Percentiles rank a stretch among this genome's conserved stretches.
phyloP scores from a whole-genome alignment of 2,113 vertebrate genomes.

The Caranx ignobilis region DNA sequence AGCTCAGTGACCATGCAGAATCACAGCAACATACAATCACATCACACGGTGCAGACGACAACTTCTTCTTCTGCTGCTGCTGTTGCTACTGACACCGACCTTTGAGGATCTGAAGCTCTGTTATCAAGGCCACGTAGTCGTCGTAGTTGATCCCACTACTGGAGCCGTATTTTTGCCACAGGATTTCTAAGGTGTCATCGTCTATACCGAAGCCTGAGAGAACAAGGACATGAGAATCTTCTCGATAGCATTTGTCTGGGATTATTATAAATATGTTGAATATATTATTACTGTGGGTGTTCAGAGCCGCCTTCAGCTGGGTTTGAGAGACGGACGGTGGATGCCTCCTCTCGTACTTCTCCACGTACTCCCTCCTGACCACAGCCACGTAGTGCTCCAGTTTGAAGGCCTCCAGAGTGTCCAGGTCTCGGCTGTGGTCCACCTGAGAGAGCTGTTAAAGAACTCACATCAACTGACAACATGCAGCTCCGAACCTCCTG shows the following conservation, averaged over 20 bases:
- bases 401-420: conserved; percentile 64
- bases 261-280: too few relatives aligned
- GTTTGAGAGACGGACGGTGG: conserved; percentile 42
- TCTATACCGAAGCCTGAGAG: conserved; percentile 62
- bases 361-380: conserved; percentile 68
- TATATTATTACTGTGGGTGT: conserved; percentile 39
- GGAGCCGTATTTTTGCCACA: conserved; percentile 65
- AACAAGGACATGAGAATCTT: accelerated
- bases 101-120: conserved; percentile 73
- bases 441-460: conserved; percentile 65
- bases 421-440: conserved; percentile 64
- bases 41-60: background rate
- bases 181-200: conserved; percentile 51
- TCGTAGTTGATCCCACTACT: conserved; percentile 64
- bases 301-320: conserved; percentile 63
- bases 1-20: background rate
- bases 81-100: conserved; percentile 18
- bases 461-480: background rate
- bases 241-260: too few relatives aligned
- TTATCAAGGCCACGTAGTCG: conserved; percentile 62
- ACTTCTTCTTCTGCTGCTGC: background rate
- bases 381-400: conserved; percentile 63
- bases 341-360: conserved; percentile 52
- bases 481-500: background rate
- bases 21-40: background rate